A percentile compares a stretch with the other conserved stretches of the same genome.
These are phyloP conservation scores for Sycophila sp. DNA, from an alignment of 1,140 invertebrate species.

Conservation along the genomic window DNA sequence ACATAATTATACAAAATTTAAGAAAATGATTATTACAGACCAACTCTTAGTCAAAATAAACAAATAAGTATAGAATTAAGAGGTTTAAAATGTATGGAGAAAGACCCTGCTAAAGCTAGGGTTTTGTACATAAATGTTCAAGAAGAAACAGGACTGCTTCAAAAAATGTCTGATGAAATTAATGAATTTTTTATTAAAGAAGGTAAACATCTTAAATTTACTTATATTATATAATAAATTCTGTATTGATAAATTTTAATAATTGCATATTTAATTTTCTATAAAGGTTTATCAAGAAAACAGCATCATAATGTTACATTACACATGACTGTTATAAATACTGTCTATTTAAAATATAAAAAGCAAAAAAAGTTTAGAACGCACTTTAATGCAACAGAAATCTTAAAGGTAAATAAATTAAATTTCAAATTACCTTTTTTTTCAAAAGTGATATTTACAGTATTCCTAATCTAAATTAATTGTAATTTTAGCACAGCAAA, in stretches of 20 bases:
- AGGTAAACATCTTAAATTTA: slow-evolving; percentile 36
- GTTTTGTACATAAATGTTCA: slow-evolving; percentile 78
- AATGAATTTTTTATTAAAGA: slow-evolving; percentile 59
- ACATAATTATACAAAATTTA: background rate
- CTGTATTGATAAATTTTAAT: slow-evolving; percentile 39
- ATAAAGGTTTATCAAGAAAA: slow-evolving; percentile 30
- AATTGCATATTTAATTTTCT: slow-evolving; percentile 23
- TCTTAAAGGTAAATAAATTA: slow-evolving; percentile 69
- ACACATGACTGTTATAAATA: slow-evolving; percentile 83
- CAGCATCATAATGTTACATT: slow-evolving; percentile 70
- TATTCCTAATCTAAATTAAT: too few relatives aligned
- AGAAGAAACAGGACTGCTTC: slow-evolving; percentile 66
- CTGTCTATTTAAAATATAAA: slow-evolving; percentile 66
- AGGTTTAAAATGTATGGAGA: slow-evolving; percentile 87
- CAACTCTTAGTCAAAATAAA: slow-evolving; percentile 59
- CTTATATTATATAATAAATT: slow-evolving; percentile 59
- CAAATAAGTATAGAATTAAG: slow-evolving; percentile 68
- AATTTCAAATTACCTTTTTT: slow-evolving; percentile 13
- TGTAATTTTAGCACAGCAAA: slow-evolving; percentile 64
- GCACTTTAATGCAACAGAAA: slow-evolving; percentile 75
- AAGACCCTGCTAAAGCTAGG: slow-evolving; percentile 78
- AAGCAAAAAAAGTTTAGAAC: slow-evolving; percentile 41
- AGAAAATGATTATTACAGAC: slow-evolving; percentile 57
- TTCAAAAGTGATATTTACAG: too few relatives aligned
- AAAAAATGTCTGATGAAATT: slow-evolving; percentile 72